Percentiles rank a stretch among this genome's conserved stretches.
Evolutionary conservation across 1,140 invertebrate species (phyloP).

Genomic region (Nylanderia fulva): DNA sequence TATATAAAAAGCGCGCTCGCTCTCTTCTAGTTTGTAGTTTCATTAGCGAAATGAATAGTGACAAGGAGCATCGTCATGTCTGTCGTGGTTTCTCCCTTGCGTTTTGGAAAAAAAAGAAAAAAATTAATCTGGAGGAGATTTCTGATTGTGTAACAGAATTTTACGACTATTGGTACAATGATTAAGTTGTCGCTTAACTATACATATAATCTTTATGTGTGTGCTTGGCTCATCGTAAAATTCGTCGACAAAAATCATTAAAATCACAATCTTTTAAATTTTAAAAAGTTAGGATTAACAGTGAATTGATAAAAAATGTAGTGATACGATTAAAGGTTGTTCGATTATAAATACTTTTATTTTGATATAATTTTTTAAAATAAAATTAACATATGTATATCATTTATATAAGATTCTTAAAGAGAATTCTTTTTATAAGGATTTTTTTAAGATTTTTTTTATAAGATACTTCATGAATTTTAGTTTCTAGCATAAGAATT

Average conservation of each 20-base stretch:
- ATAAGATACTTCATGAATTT: not conserved
- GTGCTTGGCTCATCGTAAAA: too few species aligned
- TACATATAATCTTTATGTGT: not conserved
- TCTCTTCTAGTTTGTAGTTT: not conserved
- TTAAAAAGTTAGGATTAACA: not conserved
- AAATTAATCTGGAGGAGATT: not conserved
- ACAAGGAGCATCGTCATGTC: not conserved
- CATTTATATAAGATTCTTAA: too few species aligned
- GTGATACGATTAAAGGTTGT: not conserved
- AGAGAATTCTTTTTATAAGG: too few species aligned
- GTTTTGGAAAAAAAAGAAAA: conserved; percentile 48
- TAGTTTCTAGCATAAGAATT: not conserved
- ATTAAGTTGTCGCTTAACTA: conserved; percentile 7
- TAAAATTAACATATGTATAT: too few species aligned
- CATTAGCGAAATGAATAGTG: conserved; percentile 26
- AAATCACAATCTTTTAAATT: not conserved
- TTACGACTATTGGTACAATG: not conserved
- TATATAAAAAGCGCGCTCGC: conserved; percentile 37
- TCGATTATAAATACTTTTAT: not conserved
- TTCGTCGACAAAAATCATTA: too few species aligned
- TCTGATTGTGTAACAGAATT: not conserved
- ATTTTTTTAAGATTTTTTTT: too few species aligned
- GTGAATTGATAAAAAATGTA: not conserved
- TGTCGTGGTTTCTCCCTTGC: conserved; percentile 25
- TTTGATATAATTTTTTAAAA: too few species aligned